phyloP scores from a whole-genome alignment of 2,113 vertebrate species.

The Poeciliopsis occidentalis region DNA sequence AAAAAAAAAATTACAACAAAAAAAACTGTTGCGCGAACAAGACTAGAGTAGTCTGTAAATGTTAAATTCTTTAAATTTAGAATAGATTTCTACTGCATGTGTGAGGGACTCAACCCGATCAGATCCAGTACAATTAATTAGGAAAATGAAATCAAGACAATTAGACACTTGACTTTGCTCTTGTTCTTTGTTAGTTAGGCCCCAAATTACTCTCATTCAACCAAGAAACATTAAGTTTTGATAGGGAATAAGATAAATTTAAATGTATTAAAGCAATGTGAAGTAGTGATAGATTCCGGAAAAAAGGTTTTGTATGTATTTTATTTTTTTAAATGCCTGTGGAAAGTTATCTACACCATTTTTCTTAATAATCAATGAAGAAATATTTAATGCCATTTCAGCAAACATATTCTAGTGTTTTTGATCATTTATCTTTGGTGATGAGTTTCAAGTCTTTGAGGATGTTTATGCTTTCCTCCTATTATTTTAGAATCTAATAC shows the following conservation, averaged over 20 bases:
- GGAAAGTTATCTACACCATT: too few relatives aligned
- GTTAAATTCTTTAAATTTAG: conserved; percentile 18
- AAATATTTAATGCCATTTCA: too few relatives aligned
- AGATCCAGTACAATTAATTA: conserved; percentile 1
- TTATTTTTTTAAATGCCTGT: too few relatives aligned
- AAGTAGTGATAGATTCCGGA: background rate
- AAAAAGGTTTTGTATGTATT: too few relatives aligned
- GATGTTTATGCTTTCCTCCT: too few relatives aligned
- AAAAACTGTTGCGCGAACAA: conserved; percentile 18
- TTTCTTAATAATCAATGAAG: too few relatives aligned
- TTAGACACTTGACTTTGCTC: too few relatives aligned
- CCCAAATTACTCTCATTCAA: background rate
- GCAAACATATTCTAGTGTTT: too few relatives aligned
- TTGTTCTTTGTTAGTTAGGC: background rate
- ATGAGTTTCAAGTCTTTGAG: too few relatives aligned
- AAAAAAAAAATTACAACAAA: conserved; percentile 5
- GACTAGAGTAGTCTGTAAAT: conserved; percentile 1
- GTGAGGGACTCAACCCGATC: conserved; percentile 5
- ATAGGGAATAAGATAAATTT: background rate
- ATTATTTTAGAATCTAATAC: too few relatives aligned
- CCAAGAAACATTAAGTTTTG: background rate
- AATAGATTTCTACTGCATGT: background rate
- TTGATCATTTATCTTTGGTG: too few relatives aligned
- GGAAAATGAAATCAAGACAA: background rate
- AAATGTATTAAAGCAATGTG: background rate